phyloP scores from a whole-genome alignment of 2,888 invertebrate species.

The Eurois occulta region DNA sequence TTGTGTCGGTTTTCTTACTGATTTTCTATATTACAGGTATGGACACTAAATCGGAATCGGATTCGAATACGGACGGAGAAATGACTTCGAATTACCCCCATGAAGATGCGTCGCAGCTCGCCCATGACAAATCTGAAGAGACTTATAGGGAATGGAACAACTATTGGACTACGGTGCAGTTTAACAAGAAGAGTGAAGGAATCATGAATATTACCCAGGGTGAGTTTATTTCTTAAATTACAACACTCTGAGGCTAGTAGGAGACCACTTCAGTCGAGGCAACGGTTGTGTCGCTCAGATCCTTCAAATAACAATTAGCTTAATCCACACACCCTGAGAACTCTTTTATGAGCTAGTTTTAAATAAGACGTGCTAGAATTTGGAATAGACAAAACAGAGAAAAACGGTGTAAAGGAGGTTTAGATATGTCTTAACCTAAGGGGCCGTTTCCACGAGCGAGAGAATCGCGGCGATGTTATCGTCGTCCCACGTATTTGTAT shows the following conservation, averaged over 20 bases:
- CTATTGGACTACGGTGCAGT: conserved; percentile 78
- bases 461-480: too few relatives aligned
- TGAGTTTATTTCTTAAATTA: conserved; percentile 58
- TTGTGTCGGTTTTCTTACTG: conserved; percentile 10
- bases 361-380: background rate
- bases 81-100: conserved; percentile 77
- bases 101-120: conserved; percentile 80
- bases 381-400: background rate
- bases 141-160: conserved; percentile 82
- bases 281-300: background rate
- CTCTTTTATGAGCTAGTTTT: background rate
- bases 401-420: background rate
- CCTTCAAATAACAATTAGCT: background rate
- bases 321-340: background rate
- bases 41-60: conserved; percentile 81
- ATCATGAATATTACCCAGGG: conserved; percentile 80
- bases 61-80: conserved; percentile 80
- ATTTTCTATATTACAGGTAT: conserved; percentile 67
- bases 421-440: background rate
- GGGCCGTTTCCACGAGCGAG: too few relatives aligned
- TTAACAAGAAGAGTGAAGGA: conserved; percentile 73
- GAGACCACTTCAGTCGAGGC: background rate
- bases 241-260: background rate
- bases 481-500: too few relatives aligned
- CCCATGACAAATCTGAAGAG: conserved; percentile 83